phyloP scores from a whole-genome alignment of 2,888 invertebrate species.

The Sinhomidia bicolor region DNA sequence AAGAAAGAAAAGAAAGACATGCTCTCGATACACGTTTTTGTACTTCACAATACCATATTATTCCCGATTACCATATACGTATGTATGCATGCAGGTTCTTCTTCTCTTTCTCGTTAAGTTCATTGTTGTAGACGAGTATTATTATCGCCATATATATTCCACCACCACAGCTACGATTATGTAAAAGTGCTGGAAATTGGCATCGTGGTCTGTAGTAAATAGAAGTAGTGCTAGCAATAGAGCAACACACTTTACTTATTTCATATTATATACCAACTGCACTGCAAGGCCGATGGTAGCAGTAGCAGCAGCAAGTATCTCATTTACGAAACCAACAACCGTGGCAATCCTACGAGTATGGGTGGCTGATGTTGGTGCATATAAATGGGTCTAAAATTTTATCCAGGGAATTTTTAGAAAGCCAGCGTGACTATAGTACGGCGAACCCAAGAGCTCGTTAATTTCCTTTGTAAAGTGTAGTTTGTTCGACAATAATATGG shows the following conservation, averaged over 20 bases:
- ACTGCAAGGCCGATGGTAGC: neutral
- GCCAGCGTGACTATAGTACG: neutral
- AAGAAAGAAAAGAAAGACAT: neutral
- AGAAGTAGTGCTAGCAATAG: neutral
- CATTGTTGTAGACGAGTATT: constrained; percentile 64
- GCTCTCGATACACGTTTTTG: neutral
- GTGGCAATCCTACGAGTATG: constrained; percentile 51
- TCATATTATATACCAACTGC: neutral
- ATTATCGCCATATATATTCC: constrained; percentile 8
- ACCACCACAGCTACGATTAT: neutral
- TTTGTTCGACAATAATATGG: constrained; percentile 34
- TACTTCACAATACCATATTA: neutral
- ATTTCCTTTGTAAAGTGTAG: constrained; percentile 58
- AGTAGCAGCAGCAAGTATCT: constrained; percentile 43
- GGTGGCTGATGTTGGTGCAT: constrained; percentile 63
- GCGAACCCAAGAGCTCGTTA: constrained; percentile 45
- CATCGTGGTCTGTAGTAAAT: neutral
- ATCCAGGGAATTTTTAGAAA: constrained; percentile 15
- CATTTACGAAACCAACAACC: constrained; percentile 69
- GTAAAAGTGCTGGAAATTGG: neutral
- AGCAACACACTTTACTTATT: neutral
- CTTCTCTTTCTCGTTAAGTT: constrained; percentile 44
- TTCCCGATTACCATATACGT: neutral
- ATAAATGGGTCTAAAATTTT: constrained; percentile 59
- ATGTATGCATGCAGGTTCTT: neutral